Evolutionary conservation across 2,113 vertebrate genomes (phyloP).

Genomic region (Amblyornis subalaris): DNA sequence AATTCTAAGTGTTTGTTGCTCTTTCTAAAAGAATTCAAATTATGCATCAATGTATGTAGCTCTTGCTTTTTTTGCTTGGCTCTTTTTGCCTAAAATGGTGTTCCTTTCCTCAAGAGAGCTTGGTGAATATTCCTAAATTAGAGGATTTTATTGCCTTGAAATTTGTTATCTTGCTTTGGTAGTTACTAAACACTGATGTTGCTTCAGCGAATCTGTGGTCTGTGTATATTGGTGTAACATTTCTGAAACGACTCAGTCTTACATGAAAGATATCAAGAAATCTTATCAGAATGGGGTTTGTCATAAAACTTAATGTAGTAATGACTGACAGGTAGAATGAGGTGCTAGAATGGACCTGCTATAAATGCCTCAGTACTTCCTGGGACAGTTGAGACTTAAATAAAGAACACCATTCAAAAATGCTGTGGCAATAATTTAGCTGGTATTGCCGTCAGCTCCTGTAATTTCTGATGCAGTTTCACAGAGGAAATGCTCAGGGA

Average conservation of each 20-base stretch:
- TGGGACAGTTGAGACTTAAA: background rate
- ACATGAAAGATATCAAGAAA: background rate
- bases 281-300: background rate
- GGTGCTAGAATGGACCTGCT: background rate
- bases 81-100: background rate
- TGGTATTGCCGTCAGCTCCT: background rate
- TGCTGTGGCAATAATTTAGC: background rate
- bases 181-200: background rate
- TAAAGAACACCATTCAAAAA: background rate
- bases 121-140: background rate
- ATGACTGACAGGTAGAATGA: background rate
- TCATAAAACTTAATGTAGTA: background rate
- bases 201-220: background rate
- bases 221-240: background rate
- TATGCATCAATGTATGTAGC: background rate
- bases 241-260: background rate
- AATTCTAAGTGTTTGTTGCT: background rate
- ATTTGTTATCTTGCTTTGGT: background rate
- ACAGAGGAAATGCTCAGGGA: background rate
- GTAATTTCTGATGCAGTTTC: background rate
- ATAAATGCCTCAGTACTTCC: background rate
- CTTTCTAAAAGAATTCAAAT: background rate
- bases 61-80: background rate
- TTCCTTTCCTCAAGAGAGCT: background rate
- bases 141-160: background rate